Conservation (phyloP, 2,113 vertebrate genomes). For the Pseudorasbora parva region DNA sequence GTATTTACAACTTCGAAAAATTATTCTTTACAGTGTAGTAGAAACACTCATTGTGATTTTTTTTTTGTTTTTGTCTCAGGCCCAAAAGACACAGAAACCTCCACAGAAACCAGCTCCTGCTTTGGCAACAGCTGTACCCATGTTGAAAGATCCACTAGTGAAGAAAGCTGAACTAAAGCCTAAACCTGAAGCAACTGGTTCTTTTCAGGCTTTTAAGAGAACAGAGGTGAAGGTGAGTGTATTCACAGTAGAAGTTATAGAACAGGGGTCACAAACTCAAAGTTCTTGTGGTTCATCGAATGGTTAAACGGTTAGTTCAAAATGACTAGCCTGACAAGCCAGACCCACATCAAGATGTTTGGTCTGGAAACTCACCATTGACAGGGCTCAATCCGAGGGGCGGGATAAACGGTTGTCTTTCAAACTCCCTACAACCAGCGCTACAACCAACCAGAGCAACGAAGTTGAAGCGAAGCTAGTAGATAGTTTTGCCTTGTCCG, state of each 20-base stretch:
- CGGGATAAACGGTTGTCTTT: no score
- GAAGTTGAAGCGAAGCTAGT: no score
- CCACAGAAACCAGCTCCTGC: constrained; percentile 90
- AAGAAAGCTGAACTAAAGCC: constrained; percentile 92
- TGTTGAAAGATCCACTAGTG: constrained; percentile 91
- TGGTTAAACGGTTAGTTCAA: no score
- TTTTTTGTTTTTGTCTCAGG: constrained; percentile 73
- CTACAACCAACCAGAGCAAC: no score
- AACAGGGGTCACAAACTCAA: neutral
- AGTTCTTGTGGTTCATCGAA: neutral
- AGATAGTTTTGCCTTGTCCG: no score
- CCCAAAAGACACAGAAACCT: constrained; percentile 94
- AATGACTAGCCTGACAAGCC: no score
- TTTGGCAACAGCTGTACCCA: constrained; percentile 82
- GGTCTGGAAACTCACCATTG: no score
- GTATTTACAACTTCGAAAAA: no score
- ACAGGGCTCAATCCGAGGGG: no score
- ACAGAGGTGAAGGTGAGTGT: constrained; percentile 91
- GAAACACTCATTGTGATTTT: neutral
- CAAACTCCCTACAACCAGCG: no score
- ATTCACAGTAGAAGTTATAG: neutral
- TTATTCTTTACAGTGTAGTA: neutral
- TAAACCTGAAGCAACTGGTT: constrained; percentile 85
- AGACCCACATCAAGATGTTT: no score
- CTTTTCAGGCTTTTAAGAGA: constrained; percentile 97